phyloP scores from a whole-genome alignment of 1,140 invertebrate genomes.

The Drosophila subobscura region DNA sequence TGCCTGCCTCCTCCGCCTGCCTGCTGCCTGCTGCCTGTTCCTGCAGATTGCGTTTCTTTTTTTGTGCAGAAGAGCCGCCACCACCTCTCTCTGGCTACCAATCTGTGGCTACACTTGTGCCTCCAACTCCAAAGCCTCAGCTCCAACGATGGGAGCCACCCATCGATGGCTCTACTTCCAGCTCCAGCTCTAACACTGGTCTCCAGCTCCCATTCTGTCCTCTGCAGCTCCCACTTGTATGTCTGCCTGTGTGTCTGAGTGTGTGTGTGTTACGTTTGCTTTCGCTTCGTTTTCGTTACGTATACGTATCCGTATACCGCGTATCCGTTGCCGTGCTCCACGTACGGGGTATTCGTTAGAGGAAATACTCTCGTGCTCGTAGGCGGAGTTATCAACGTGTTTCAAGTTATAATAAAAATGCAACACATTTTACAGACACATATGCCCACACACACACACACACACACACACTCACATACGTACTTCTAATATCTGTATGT shows the following conservation, averaged over 20 bases:
- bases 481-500: constrained; percentile 15
- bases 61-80: too few species aligned
- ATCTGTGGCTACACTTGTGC: too few species aligned
- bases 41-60: constrained; percentile 3
- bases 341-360: constrained; percentile 67
- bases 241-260: constrained; percentile 24
- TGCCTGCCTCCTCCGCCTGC: too few species aligned
- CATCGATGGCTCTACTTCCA: background rate
- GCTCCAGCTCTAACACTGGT: constrained; percentile 4
- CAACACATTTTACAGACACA: constrained; percentile 79
- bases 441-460: constrained; percentile 8
- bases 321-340: constrained; percentile 44
- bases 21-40: background rate
- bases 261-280: constrained; percentile 22
- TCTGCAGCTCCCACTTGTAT: background rate
- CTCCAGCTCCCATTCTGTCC: background rate
- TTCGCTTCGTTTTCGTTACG: constrained; percentile 29
- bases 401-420: constrained; percentile 83
- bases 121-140: too few species aligned
- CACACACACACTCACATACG: constrained; percentile 6
- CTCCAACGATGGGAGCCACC: too few species aligned
- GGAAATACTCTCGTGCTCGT: constrained; percentile 11
- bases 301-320: constrained; percentile 51
- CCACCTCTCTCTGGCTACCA: too few species aligned
- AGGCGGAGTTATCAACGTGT: constrained; percentile 83